A percentile compares a stretch with the other conserved stretches of the same genome.
phyloP scores from a whole-genome alignment of 2,113 vertebrate genomes.

The Solea senegalensis region DNA sequence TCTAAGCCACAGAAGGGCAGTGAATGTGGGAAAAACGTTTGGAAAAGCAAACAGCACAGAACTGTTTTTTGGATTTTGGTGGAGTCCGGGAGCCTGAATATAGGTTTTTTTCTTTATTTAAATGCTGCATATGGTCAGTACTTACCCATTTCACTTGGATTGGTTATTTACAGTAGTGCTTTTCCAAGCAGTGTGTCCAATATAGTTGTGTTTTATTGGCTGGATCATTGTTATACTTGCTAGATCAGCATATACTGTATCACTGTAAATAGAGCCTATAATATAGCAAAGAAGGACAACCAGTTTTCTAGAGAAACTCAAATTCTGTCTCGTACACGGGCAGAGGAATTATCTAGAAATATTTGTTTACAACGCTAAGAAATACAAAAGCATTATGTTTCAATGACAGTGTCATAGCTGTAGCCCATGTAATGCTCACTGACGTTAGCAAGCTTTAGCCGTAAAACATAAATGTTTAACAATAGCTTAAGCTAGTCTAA shows the following conservation, averaged over 20 bases:
- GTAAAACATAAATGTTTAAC: too few relatives aligned
- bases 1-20: conserved; percentile 65
- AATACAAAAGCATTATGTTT: background rate
- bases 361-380: background rate
- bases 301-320: background rate
- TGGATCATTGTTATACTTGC: conserved; percentile 10
- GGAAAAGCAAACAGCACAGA: conserved; percentile 71
- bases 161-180: conserved; percentile 19
- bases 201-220: conserved; percentile 24
- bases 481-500: too few relatives aligned
- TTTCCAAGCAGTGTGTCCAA: background rate
- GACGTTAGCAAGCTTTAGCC: too few relatives aligned
- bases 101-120: conserved; percentile 28
- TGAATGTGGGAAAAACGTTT: conserved; percentile 48
- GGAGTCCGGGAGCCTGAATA: conserved; percentile 50
- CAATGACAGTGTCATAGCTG: too few relatives aligned
- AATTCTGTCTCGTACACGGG: background rate
- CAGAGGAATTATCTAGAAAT: background rate
- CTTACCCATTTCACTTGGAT: conserved; percentile 30
- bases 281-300: background rate
- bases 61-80: conserved; percentile 56
- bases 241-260: conserved; percentile 3
- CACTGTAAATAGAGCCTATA: background rate
- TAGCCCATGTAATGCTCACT: too few relatives aligned
- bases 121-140: conserved; percentile 31